Evolutionary conservation across 2,113 vertebrate genomes (phyloP), one percentile per base, ranked within the genome.

Genomic region (Garra rufa): DNA sequence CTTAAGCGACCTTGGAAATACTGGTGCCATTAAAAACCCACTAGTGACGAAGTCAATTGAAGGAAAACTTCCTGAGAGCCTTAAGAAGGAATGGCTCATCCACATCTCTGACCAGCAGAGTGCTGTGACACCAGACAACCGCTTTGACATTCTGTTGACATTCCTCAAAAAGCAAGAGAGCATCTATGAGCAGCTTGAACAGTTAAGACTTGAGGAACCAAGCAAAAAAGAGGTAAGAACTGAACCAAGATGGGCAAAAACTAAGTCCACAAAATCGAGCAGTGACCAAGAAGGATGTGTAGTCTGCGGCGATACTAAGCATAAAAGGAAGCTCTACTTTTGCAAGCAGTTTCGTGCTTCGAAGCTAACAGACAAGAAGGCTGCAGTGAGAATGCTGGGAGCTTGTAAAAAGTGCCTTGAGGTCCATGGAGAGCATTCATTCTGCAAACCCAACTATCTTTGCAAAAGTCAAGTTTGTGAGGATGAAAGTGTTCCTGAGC

Each of bases 11-110:
- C 70, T 89, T 10, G 76, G 76, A 24, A 48, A 82, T 9, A 83
- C 69, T 0, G 87, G 69, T 2, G 71, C 34, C 34, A 34, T 34
- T 34, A 34, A 87, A 3, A 89, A 87, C n/a, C 81, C 81, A 0
- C 24, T 89, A 2, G 75, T 86, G n/a, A 75, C 48, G 4, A 87
- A 85, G 3, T 77, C 81, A 8, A 73, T 85, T 2, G 81, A 89
- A 34, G 50, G 81, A 2, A 87, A 87, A 17, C 86, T 87, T 19
- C 86, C 86, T 1, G 85, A 87, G 1, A 87, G 1, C 3, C 17
- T 0, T 0, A 76, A 85, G 24, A 86, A 88, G 2, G 85, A 85
- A 2, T 87, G 83, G 87, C 74, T 88, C 1, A 9, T 85, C 5
- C 73, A 86, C 15, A 11, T 19, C 3, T 76, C 69, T n/a, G 14